Evolutionary conservation across 53 echinoderm and acorn worm genomes (phyloP), one percentile per base, ranked within the genome.

Genomic region (Patiria pectinifera): DNA sequence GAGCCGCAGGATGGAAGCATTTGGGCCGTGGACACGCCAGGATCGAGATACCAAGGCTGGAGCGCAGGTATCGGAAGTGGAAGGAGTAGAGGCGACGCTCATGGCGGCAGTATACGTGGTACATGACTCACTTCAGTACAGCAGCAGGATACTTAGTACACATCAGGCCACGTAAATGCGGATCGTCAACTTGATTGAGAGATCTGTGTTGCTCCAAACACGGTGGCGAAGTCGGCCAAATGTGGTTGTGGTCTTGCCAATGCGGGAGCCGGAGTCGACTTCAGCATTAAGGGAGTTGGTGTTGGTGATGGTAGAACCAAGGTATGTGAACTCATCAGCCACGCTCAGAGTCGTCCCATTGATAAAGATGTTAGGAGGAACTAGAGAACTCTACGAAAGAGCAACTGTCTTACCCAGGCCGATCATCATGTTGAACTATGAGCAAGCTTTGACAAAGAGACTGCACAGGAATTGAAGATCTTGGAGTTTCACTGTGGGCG

Each of bases 271-370:
- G 43, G 15, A 71, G 75, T 87, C 87, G 4, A 74, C 76, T 74
- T 87, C 91, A 7, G 70, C 82, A 82, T 82, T 48, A 1, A 91
- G 47, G 71, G 70, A 66, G n/a, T n/a, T n/a, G n/a, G n/a, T n/a
- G 46, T 83, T 83, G 76, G 83, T 92, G 75, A 76, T 83, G 45
- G 84, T 89, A 82, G 21, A 84, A 19, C 60, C 82, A 49, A 82
- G 58, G 53, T 82, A 82, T 19, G 53, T 4, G 47, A 82, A 82
- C 82, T 82, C 53, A 71, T 22, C 82, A 9, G 53, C 59, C 53
- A 84, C 62, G 15, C 66, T 63, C 26, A 84, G 82, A 59, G 21
- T 53, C 53, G 49, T 59, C 58, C 82, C 25, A 82, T 19, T 82
- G 61, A 82, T 45, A 18, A 11, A 44, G 80, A 48, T 3, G 12